phyloP scores from a whole-genome alignment of 2,888 invertebrate species.

The Dryobotodes eremita region DNA sequence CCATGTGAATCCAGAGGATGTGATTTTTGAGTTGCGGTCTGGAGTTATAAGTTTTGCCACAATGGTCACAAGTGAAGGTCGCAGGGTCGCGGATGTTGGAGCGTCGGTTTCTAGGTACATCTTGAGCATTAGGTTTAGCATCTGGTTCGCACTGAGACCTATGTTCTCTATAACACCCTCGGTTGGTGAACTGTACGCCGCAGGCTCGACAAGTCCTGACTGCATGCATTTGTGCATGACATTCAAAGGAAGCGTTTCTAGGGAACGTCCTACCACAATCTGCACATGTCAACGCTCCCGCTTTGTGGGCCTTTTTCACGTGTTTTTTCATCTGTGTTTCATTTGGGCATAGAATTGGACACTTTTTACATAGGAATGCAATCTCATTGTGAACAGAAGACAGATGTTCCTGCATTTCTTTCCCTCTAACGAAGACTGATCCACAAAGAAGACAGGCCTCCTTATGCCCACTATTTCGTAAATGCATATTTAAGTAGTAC shows the following conservation, averaged over 20 bases:
- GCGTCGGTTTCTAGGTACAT: slow-evolving; percentile 76
- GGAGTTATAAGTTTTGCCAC: slow-evolving; percentile 81
- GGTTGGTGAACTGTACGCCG: slow-evolving; percentile 82
- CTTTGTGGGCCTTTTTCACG: slow-evolving; percentile 74
- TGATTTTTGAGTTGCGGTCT: slow-evolving; percentile 86
- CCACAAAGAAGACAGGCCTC: slow-evolving; percentile 84
- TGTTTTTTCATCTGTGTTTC: slow-evolving; percentile 76
- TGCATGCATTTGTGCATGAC: slow-evolving; percentile 84
- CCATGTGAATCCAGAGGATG: slow-evolving; percentile 88
- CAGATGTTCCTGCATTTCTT: slow-evolving; percentile 79
- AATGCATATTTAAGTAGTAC: slow-evolving; percentile 79
- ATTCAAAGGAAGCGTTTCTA: slow-evolving; percentile 78
- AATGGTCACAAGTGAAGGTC: slow-evolving; percentile 84
- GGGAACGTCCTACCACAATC: slow-evolving; percentile 84
- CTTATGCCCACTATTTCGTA: slow-evolving; percentile 84
- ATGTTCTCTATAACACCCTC: slow-evolving; percentile 85
- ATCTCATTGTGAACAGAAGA: slow-evolving; percentile 73
- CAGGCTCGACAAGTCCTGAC: slow-evolving; percentile 84
- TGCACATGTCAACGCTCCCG: slow-evolving; percentile 77
- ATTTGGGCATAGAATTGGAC: slow-evolving; percentile 77
- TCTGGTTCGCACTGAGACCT: slow-evolving; percentile 83
- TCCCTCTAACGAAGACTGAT: slow-evolving; percentile 74
- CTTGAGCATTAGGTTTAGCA: slow-evolving; percentile 80
- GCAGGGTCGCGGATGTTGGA: slow-evolving; percentile 85
- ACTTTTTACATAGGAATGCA: slow-evolving; percentile 76